Evolutionary conservation across 2,113 vertebrate species (phyloP).

Genomic region (Thomomys bottae): DNA sequence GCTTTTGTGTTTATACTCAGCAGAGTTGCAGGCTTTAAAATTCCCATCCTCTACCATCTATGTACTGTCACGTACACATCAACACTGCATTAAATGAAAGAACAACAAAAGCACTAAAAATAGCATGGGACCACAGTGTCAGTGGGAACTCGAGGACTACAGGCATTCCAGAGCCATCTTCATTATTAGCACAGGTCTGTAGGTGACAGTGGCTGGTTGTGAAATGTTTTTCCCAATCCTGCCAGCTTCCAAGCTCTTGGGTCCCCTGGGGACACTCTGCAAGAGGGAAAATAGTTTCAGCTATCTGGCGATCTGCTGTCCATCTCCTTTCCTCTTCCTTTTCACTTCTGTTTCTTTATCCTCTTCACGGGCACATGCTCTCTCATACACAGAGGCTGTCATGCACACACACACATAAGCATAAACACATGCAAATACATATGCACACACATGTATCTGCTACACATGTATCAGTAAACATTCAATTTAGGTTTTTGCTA

Average conservation of each 20-base stretch:
- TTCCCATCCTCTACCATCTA: not conserved
- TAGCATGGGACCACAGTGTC: not conserved
- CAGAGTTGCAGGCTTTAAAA: not conserved
- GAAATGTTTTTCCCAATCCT: not conserved
- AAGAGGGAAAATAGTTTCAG: conserved; percentile 27
- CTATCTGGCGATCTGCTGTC: not conserved
- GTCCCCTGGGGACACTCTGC: not conserved
- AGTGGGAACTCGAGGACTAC: not conserved
- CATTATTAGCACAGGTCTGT: not conserved
- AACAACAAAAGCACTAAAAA: not conserved
- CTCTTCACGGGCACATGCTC: too few species aligned
- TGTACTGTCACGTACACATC: not conserved
- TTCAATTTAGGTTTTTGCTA: conserved; percentile 25
- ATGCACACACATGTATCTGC: too few species aligned
- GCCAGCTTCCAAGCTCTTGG: not conserved
- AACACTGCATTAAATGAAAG: conserved; percentile 29
- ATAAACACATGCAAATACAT: not conserved
- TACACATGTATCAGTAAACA: not conserved
- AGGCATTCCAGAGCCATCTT: not conserved
- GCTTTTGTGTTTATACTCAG: not conserved
- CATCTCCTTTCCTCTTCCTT: not conserved
- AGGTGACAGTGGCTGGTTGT: not conserved
- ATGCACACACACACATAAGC: not conserved
- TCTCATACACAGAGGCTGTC: too few species aligned
- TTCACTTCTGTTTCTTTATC: not conserved